Evolutionary conservation across 2,797 vertebrate species (phyloP).

Genomic region (Kryptopterus vitreolus): DNA sequence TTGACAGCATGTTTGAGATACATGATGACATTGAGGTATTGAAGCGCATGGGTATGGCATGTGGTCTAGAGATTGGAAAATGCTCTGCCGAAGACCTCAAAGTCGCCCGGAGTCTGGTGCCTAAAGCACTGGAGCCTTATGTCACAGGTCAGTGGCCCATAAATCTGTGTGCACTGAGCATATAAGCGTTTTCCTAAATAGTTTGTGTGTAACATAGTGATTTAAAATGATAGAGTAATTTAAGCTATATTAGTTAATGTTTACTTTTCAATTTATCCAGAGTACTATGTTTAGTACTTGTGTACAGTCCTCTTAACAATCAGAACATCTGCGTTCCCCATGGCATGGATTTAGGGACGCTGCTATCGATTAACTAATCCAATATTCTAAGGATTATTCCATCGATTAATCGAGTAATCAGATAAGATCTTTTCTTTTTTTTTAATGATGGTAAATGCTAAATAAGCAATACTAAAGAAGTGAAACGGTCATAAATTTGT

Average conservation of each 20-base stretch:
- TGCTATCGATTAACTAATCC: too few relatives aligned
- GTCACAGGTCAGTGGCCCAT: conserved; percentile 86
- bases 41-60: conserved; percentile 99
- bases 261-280: neutral
- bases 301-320: neutral
- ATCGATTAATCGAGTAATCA: too few relatives aligned
- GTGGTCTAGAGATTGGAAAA: conserved; percentile 92
- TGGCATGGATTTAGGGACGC: neutral
- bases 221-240: neutral
- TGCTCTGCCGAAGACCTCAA: conserved; percentile 95
- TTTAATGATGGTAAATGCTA: too few relatives aligned
- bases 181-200: neutral
- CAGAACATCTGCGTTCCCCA: neutral
- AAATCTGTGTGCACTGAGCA: neutral
- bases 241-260: neutral
- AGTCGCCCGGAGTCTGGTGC: conserved; percentile 90
- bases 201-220: neutral
- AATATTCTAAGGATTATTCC: too few relatives aligned
- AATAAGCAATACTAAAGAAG: too few relatives aligned
- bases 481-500: too few relatives aligned
- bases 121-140: conserved; percentile 96
- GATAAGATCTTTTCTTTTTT: too few relatives aligned
- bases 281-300: neutral
- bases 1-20: conserved; percentile 99
- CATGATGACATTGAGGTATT: conserved; percentile 98